Percentiles rank a stretch among this genome's conserved stretches.
phyloP scores from a whole-genome alignment of 2,888 invertebrate species.

The Lithophane semibrunnea region DNA sequence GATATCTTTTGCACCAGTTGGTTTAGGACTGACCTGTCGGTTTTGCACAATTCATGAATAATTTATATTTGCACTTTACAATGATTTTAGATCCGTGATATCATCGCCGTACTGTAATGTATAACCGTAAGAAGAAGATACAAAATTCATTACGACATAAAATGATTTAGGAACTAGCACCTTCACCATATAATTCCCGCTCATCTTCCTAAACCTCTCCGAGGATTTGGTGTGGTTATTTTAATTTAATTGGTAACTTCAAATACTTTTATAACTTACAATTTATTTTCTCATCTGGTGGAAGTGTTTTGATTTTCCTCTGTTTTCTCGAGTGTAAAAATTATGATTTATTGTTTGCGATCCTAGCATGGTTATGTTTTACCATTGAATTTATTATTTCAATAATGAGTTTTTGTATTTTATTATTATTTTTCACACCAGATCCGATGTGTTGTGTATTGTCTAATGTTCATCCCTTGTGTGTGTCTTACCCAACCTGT shows the following conservation, averaged over 20 bases:
- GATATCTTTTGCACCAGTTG: conserved; percentile 83
- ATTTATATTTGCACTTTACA: conserved; percentile 87
- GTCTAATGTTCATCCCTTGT: conserved; percentile 97
- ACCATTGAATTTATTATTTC: conserved; percentile 79
- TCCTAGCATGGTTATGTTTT: conserved; percentile 88
- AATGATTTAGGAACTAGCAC: conserved; percentile 86
- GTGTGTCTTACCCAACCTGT: conserved; percentile 94
- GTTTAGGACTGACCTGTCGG: conserved; percentile 83
- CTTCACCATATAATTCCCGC: conserved; percentile 85
- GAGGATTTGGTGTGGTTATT: conserved; percentile 91
- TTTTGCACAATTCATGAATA: conserved; percentile 86
- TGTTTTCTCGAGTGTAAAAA: conserved; percentile 87
- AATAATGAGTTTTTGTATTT: conserved; percentile 77
- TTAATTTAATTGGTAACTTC: conserved; percentile 81
- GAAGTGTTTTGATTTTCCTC: conserved; percentile 91
- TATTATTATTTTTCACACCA: conserved; percentile 88
- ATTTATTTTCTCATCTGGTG: conserved; percentile 89
- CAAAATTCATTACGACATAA: conserved; percentile 82
- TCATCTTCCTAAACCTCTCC: conserved; percentile 90
- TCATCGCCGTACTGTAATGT: conserved; percentile 85
- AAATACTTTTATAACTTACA: conserved; percentile 82
- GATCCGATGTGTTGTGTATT: conserved; percentile 94
- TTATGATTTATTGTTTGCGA: conserved; percentile 84
- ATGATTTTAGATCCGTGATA: conserved; percentile 87
- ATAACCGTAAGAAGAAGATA: conserved; percentile 82